Base-by-base conservation (phyloP, 2,797 vertebrate genomes). In the Bryconaethiops microstoma region DNA sequence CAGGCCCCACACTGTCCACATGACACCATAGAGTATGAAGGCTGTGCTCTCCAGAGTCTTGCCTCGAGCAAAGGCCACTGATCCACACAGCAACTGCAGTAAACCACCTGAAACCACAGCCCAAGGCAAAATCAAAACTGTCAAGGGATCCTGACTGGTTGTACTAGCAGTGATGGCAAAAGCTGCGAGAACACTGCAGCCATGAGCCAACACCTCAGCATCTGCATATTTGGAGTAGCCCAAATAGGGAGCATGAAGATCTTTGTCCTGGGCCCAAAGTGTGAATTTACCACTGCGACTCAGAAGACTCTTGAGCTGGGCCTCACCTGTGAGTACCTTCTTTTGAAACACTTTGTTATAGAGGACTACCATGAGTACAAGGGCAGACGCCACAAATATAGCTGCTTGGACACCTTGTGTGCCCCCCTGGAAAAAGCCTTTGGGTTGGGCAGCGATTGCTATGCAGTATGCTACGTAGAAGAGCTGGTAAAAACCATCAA, bases 11-110 rank as follows among this genome's bases (percentile, higher is more conserved):
- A 96, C 91, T 16, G 90, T 85, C 96, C 96, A 97, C 94, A 96
- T 94, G 71, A 95, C 35, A 0, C 95, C 94, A 0, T 97, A 96
- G 50, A 97, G 88, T 52, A 94, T 90, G 84, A 97, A 97, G 19
- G 94, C 92, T 0, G 93, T 95, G 89, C 96, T 97, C 89, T 97
- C 96, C 55, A 97, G 90, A n/a, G 96, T 96, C 91, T 97, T 96
- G 69, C 96, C 96, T 29, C 94, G 89, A 60, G 96, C 91, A 77
- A 96, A 97, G 8, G 95, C 93, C 69, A 97, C 92, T 0, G 92
- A 94, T 23, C 96, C 96, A 0, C 93, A 90, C 0, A 97, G 84
- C 29, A 96, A 82, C 89, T 95, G 94, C 17, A 97, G 90, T 2
- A 91, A 69, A 4, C 96, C 96, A 0, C 96, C 96, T 0, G 95